Conservation (phyloP, 1,140 invertebrate genomes). For the Philotrypesis tridentata region DNA sequence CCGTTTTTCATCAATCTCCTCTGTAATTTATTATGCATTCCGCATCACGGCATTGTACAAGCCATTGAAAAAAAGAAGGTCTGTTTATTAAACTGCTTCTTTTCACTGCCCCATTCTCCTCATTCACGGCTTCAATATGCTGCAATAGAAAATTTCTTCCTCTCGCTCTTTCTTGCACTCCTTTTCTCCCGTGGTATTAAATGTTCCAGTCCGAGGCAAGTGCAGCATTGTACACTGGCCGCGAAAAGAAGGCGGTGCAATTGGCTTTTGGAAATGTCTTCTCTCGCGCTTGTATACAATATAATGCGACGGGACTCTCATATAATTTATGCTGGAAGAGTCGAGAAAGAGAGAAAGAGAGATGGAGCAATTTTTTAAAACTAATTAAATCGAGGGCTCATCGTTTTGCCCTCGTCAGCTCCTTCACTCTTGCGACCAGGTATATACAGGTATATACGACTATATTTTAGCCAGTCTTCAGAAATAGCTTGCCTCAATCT, state of each 20-base stretch:
- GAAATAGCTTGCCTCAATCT: background rate
- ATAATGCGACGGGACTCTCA: background rate
- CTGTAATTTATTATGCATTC: background rate
- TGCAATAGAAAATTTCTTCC: background rate
- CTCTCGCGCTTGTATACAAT: background rate
- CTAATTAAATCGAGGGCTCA: conserved; percentile 1
- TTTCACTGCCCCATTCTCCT: background rate
- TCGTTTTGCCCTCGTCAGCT: background rate
- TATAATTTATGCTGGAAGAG: conserved; percentile 3
- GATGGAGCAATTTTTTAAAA: background rate
- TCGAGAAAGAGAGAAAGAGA: background rate
- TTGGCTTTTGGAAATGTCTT: conserved; percentile 19
- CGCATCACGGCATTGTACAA: no score
- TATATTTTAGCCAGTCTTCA: background rate
- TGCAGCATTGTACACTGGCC: background rate
- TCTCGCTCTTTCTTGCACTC: no score
- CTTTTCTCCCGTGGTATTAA: background rate
- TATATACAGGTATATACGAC: background rate
- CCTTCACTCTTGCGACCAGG: background rate
- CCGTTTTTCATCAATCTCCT: background rate
- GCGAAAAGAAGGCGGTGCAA: conserved; percentile 3
- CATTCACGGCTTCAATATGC: background rate
- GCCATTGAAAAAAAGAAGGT: background rate
- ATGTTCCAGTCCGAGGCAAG: background rate
- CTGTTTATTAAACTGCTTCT: background rate